phyloP scores from a whole-genome alignment of 2,797 vertebrate species.

The Salarias fasciatus region DNA sequence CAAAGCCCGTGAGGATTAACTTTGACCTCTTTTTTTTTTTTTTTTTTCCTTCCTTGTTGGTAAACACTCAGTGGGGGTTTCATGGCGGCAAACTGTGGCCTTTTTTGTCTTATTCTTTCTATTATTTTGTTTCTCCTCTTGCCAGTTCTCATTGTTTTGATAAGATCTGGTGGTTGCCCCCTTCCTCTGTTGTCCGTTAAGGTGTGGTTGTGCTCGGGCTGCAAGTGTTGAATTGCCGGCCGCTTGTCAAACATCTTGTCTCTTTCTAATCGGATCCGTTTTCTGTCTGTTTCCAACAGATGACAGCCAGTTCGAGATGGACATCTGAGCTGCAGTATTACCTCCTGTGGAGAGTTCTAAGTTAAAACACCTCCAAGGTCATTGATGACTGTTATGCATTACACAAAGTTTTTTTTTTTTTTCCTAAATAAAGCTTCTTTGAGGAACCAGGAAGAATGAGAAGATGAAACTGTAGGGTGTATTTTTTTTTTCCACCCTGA shows the following conservation, averaged over 20 bases:
- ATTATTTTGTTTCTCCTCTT: too few species aligned
- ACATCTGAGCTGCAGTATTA: constrained; percentile 81
- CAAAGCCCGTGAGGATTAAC: constrained; percentile 29
- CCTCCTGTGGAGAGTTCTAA: constrained; percentile 82
- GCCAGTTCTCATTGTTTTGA: constrained; percentile 20
- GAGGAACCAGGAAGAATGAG: constrained; percentile 55
- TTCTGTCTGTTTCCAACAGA: constrained; percentile 62
- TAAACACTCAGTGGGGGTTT: constrained; percentile 22
- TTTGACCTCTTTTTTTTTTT: neutral
- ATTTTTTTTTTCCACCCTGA: constrained; percentile 53
- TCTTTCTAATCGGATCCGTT: constrained; percentile 1
- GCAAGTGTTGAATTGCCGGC: constrained; percentile 4
- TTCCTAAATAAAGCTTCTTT: constrained; percentile 56
- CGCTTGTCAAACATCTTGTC: constrained; percentile 12
- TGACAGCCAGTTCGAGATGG: constrained; percentile 88
- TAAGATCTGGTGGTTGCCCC: constrained; percentile 29
- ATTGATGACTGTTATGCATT: constrained; percentile 67
- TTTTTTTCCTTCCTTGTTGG: constrained; percentile 1
- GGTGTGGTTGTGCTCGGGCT: constrained; percentile 33
- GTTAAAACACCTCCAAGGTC: constrained; percentile 68
- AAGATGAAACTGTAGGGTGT: constrained; percentile 44
- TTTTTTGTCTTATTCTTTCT: neutral
- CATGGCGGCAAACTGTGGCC: neutral
- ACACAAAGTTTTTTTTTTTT: constrained; percentile 30
- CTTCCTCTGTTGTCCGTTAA: constrained; percentile 24